Percentiles rank a stretch among this genome's conserved stretches.
Evolutionary conservation across 2,113 vertebrate genomes (phyloP).

Genomic region (Pseudopipra pipra): DNA sequence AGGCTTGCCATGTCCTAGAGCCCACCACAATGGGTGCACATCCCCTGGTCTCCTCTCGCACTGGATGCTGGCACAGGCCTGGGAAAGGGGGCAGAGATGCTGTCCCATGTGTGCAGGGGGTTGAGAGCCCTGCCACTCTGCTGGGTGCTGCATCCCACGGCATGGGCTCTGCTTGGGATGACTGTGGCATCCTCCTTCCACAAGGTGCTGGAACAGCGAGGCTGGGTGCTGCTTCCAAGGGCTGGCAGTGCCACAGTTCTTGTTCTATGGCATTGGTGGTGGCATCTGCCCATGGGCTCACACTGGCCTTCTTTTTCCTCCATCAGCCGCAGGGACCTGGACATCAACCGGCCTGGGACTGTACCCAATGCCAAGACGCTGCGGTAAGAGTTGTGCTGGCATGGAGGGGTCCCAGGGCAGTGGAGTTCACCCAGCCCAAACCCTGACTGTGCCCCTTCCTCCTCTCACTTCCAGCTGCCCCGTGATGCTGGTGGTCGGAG

Average conservation of each 20-base stretch:
- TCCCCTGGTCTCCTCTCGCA: neutral
- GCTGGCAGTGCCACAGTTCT: neutral
- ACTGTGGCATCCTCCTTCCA: neutral
- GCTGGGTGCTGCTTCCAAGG: neutral
- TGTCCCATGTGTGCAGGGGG: neutral
- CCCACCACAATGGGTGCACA: accelerated
- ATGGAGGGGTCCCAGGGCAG: neutral
- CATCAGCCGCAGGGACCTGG: conserved; percentile 90
- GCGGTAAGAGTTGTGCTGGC: conserved; percentile 70
- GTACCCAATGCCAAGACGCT: conserved; percentile 92
- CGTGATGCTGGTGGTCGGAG: conserved; percentile 95
- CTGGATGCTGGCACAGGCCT: neutral
- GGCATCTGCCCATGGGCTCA: neutral
- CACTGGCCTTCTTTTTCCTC: neutral
- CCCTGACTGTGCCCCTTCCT: neutral
- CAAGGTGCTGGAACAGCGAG: accelerated
- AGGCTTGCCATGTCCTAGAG: neutral
- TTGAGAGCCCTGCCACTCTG: neutral
- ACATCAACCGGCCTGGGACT: conserved; percentile 91
- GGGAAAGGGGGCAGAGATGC: neutral
- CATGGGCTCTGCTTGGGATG: neutral
- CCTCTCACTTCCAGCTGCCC: conserved; percentile 82
- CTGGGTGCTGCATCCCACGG: neutral
- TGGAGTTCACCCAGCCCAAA: neutral
- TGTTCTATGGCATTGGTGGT: neutral